phyloP scores from a whole-genome alignment of 2,797 vertebrate genomes.

The Semotilus atromaculatus region DNA sequence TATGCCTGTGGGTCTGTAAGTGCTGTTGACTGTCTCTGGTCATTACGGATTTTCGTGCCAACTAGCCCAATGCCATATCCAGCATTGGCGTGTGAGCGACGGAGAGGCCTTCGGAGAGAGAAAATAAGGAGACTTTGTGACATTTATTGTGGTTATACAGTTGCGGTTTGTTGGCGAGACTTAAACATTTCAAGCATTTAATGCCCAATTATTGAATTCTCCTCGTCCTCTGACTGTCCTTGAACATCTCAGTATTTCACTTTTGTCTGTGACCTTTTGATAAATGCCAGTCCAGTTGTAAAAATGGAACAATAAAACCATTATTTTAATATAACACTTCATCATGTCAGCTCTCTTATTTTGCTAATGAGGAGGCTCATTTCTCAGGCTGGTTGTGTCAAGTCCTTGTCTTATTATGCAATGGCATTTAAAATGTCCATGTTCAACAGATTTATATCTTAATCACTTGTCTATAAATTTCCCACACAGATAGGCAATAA shows the following conservation, averaged over 20 bases:
- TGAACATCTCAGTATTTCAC: slow-evolving; percentile 26
- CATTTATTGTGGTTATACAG: slow-evolving; percentile 2
- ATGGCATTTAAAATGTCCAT: slow-evolving; percentile 45
- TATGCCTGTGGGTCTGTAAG: slow-evolving; percentile 29
- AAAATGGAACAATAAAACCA: slow-evolving; percentile 48
- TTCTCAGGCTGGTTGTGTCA: slow-evolving; percentile 28
- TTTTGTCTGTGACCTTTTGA: slow-evolving; percentile 47
- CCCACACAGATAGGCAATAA: background rate
- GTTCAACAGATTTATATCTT: slow-evolving; percentile 45
- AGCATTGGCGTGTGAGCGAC: slow-evolving; percentile 5
- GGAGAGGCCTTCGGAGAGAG: slow-evolving; percentile 1
- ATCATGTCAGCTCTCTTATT: slow-evolving; percentile 45
- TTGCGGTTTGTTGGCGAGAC: slow-evolving; percentile 23
- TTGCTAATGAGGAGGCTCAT: slow-evolving; percentile 42
- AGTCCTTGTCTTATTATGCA: slow-evolving; percentile 38
- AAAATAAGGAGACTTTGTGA: slow-evolving; percentile 1
- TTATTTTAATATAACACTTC: slow-evolving; percentile 45
- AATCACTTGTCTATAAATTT: slow-evolving; percentile 43
- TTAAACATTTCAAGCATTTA: slow-evolving; percentile 36
- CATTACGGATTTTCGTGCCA: slow-evolving; percentile 15
- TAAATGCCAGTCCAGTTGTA: slow-evolving; percentile 53
- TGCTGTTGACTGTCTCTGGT: slow-evolving; percentile 35
- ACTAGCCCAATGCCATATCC: background rate
- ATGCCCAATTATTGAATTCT: slow-evolving; percentile 37
- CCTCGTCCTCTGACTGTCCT: slow-evolving; percentile 42